Evolutionary conservation across 2,888 invertebrate genomes (phyloP).

Genomic region (Linnaemya vulpina): DNA sequence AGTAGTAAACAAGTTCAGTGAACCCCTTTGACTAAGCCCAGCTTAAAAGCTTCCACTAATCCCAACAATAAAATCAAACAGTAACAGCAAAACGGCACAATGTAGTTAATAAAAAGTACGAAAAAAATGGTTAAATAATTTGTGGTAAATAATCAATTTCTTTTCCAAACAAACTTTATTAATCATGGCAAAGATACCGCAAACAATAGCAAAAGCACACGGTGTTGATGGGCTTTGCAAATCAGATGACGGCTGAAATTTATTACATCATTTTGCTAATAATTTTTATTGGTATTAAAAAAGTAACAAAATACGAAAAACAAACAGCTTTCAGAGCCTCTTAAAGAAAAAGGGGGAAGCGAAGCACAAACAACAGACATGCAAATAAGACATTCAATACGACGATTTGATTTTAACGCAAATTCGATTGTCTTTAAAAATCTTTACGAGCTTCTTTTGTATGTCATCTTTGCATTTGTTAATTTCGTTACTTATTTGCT

Average conservation of each 20-base stretch:
- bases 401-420: slow-evolving; percentile 2
- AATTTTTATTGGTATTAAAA: neutral
- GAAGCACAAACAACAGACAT: neutral
- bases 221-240: neutral
- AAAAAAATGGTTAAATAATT: slow-evolving; percentile 13
- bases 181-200: slow-evolving; percentile 25
- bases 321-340: neutral
- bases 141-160: slow-evolving; percentile 38
- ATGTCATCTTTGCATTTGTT: neutral
- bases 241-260: neutral
- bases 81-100: neutral
- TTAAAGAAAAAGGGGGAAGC: slow-evolving; percentile 4
- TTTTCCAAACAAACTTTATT: slow-evolving; percentile 23
- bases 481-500: too few relatives aligned
- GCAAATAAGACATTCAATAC: slow-evolving; percentile 1
- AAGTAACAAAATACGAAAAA: too few relatives aligned
- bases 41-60: slow-evolving; percentile 36
- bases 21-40: slow-evolving; percentile 47
- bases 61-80: neutral
- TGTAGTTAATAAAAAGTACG: neutral
- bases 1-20: slow-evolving; percentile 44
- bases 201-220: neutral
- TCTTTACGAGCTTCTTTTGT: slow-evolving; percentile 6
- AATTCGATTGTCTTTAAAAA: slow-evolving; percentile 3
- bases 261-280: slow-evolving; percentile 42